These are phyloP conservation scores for Elysia chlorotica DNA, from an alignment of 1,140 invertebrate species.

Conservation along the genomic window DNA sequence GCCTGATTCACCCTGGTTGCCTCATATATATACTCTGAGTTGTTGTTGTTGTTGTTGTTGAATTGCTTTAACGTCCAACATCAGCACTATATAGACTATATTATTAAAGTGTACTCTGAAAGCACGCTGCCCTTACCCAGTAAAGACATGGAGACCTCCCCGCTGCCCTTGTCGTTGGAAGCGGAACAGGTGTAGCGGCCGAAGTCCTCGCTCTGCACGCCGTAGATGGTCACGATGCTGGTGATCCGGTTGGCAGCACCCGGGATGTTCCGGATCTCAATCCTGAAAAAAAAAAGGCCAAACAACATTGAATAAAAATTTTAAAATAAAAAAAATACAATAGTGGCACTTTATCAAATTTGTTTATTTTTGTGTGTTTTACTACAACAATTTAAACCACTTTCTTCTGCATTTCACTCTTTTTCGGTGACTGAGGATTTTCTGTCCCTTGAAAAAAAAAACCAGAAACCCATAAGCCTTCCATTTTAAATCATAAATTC, in stretches of 20 bases:
- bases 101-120: background rate
- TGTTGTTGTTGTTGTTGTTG: too few species aligned
- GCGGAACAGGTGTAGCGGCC: constrained; percentile 36
- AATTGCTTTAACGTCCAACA: too few species aligned
- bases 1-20: background rate
- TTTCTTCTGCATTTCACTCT: background rate
- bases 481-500: too few species aligned
- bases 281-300: constrained; percentile 1
- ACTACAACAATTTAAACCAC: background rate
- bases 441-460: too few species aligned
- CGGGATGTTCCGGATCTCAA: constrained; percentile 34
- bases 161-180: constrained; percentile 32
- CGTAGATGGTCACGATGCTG: constrained; percentile 39
- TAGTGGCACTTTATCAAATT: background rate
- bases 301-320: background rate
- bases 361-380: background rate
- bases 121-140: constrained; percentile 26
- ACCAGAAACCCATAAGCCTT: too few species aligned
- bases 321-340: background rate
- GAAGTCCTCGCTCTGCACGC: constrained; percentile 31
- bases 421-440: too few species aligned
- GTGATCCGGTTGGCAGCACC: constrained; percentile 41
- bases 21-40: background rate
- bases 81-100: too few species aligned
- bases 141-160: constrained; percentile 28